Evolutionary conservation across 2,888 invertebrate species (phyloP), one percentile per base, ranked within the genome.

Genomic region (Ochropacha duplaris): DNA sequence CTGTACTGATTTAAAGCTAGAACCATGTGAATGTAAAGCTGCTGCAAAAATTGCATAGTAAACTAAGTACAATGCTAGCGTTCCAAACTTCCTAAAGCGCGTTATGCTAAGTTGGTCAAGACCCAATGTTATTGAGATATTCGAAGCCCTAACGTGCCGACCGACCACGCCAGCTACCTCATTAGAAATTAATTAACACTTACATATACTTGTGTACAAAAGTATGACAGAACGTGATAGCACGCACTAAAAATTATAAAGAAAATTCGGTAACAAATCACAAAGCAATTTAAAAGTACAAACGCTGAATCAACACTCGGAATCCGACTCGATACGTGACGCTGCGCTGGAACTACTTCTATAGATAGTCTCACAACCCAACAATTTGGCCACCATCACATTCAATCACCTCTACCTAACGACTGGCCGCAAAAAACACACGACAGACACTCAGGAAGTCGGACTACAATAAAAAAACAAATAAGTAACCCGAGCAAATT

Each of bases 381-480:
- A 80, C 86, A 87, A 89, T 88, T 87, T 85, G 82, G 77, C 79
- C 82, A 79, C 89, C 86, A 90, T 90, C 90, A 85, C 88, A 91
- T 92, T 92, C 92, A 91, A 91, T 91, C 89, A 88, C 84, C 89
- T 85, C 84, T 71, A 78, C 73, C 90, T 90, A 92, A 92, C 92
- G 90, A 91, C 84, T 78, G 71, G 67, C 78, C 69, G 80, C 84
- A 90, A 90, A 90, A 92, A 92, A 90, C 79, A 66, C 71, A 82
- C 89, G 83, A 87, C 90, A 88, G 88, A 87, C 87, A 86, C 90
- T 90, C 90, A 92, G 92, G 92, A 92, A 92, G 92, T 91, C 86
- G 81, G 78, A 76, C 84, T 86, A 87, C 86, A 87, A 88, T 87
- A 90, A 92, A 92, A 90, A 90, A 92, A 88, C 88, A 90, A 92